Evolutionary conservation across 2,888 invertebrate species (phyloP).

Genomic region (Onthophagus sagittarius): DNA sequence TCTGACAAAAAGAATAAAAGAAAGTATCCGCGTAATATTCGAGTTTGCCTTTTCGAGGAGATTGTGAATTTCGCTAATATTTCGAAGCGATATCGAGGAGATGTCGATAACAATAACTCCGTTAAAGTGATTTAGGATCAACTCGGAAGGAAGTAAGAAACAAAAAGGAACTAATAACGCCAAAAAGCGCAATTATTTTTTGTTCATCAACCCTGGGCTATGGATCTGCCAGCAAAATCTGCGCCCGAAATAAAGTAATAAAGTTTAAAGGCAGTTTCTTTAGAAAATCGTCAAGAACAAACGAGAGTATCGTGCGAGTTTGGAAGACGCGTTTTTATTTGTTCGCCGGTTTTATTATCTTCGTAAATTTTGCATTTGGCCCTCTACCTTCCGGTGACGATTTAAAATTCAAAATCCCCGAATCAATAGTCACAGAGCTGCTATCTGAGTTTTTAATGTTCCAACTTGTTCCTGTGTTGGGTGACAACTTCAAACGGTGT

Average conservation of each 20-base stretch:
- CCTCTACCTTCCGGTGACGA: not conserved
- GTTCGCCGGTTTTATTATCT: slow-evolving; percentile 6
- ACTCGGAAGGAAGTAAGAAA: not conserved
- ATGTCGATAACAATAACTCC: not conserved
- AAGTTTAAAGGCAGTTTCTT: not conserved
- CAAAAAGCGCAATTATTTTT: not conserved
- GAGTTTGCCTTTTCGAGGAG: not conserved
- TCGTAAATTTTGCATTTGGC: not conserved
- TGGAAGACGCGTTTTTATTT: slow-evolving; percentile 5
- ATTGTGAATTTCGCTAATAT: not conserved
- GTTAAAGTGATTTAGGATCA: not conserved
- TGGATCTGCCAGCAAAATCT: not conserved
- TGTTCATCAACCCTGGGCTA: not conserved
- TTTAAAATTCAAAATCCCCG: slow-evolving; percentile 20
- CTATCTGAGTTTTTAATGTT: not conserved
- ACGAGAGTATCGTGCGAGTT: not conserved
- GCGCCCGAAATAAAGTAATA: not conserved
- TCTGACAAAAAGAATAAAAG: not conserved
- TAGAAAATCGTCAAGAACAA: not conserved
- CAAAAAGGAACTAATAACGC: not conserved
- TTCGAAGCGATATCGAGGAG: not conserved
- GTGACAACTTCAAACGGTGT: not conserved
- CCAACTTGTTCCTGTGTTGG: not conserved
- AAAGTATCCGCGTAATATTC: not conserved
- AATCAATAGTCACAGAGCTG: slow-evolving; percentile 14